Evolutionary conservation across 2,888 invertebrate genomes (phyloP), one percentile per base, ranked within the genome.

Genomic region (Sycophila texana): DNA sequence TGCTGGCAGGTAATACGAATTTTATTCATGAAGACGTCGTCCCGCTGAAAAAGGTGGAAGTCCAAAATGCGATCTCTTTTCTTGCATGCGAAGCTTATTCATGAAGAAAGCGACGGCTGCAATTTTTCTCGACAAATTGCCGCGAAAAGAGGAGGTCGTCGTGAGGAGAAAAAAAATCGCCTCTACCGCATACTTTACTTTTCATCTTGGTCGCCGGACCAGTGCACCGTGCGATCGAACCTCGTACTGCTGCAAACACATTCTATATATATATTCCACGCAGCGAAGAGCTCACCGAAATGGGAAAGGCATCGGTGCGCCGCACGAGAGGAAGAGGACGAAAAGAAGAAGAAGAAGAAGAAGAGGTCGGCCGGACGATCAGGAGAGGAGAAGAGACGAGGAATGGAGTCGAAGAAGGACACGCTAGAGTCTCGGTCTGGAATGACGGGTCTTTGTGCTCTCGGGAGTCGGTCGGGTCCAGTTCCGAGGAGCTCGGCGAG

Each of bases 371-470:
- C 14, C 20, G n/a, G 73, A 57, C 1, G 58, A 74, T 26, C 47
- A 5, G 26, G 22, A 22, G 74, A 66, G 16, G 60, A 26, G 70
- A 71, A 63, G 63, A 57, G 61, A 18, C 39, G 63, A 14, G 13
- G 47, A 16, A 57, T 16, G 39, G 39, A 13, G 39, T 74, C 79
- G 83, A 82, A 84, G 84, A 85, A 85, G 84, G 83, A 84, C 85
- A 83, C 80, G 82, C 83, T 73, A 82, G 39, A 39, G 84, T 83
- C 77, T 78, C 83, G 70, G 81, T 72, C 84, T 81, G 85, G 87
- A 86, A 87, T 85, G 87, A 86, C 85, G 86, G 85, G 86, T 88
- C 88, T 86, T 88, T 87, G 88, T 88, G 87, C 83, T 83, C 82
- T 72, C 51, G 84, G 79, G 83, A 80, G 80, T 66, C 79, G 81